phyloP scores from a whole-genome alignment of 2,113 vertebrate genomes.

The Entomyzon cyanotis region DNA sequence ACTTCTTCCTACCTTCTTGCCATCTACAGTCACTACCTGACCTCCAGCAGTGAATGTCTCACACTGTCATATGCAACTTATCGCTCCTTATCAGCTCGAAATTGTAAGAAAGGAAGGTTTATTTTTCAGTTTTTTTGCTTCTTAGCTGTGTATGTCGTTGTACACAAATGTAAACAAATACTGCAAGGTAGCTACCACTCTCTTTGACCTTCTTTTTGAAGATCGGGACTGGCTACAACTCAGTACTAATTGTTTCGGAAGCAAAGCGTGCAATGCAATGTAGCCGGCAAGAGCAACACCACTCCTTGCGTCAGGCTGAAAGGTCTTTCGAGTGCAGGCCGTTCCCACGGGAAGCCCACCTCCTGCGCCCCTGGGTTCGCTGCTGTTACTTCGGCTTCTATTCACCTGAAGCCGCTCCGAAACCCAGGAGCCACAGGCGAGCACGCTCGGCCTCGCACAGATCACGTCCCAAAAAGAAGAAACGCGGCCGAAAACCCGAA shows the following conservation, averaged over 20 bases:
- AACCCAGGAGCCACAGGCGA: background rate
- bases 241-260: background rate
- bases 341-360: background rate
- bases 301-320: background rate
- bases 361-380: fast-evolving
- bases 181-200: background rate
- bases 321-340: fast-evolving
- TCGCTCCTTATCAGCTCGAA: background rate
- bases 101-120: background rate
- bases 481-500: fast-evolving
- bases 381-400: background rate
- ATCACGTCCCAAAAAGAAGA: background rate
- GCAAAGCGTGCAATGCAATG: background rate
- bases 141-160: background rate
- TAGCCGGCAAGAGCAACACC: background rate
- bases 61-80: fast-evolving
- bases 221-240: background rate
- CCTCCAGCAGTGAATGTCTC: background rate
- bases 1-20: background rate
- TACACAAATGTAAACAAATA: background rate
- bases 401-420: background rate
- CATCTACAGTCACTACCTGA: background rate
- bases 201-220: background rate
- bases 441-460: background rate
- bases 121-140: background rate